Evolutionary conservation across 2,113 vertebrate species (phyloP).

Genomic region (Lonchura striata): DNA sequence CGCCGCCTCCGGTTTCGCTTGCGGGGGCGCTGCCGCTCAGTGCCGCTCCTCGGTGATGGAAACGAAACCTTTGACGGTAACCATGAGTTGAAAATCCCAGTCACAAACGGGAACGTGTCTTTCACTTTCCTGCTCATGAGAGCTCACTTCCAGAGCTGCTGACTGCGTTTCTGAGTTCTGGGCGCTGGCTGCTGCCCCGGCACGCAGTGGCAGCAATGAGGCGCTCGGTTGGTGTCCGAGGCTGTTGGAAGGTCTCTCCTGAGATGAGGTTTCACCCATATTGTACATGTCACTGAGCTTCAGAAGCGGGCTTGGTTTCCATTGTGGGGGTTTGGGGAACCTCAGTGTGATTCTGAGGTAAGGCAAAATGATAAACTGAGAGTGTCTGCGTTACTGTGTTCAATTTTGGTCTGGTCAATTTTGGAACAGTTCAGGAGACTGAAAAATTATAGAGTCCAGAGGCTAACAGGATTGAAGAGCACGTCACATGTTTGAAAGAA

Average conservation of each 20-base stretch:
- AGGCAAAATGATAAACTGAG: background rate
- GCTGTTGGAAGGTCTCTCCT: background rate
- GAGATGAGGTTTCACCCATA: background rate
- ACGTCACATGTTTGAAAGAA: background rate
- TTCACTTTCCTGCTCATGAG: background rate
- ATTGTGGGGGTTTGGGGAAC: background rate
- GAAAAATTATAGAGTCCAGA: background rate
- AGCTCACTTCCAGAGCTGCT: background rate
- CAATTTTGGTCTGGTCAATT: background rate
- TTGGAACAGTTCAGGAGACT: background rate
- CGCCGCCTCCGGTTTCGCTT: constrained; percentile 74
- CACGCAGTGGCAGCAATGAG: rapidly evolving
- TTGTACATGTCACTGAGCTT: background rate
- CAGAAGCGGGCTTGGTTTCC: background rate
- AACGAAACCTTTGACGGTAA: background rate
- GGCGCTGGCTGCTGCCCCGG: background rate
- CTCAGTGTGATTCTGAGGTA: background rate
- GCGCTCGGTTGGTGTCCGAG: rapidly evolving
- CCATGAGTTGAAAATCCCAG: rapidly evolving
- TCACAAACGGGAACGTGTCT: rapidly evolving
- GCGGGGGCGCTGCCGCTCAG: rapidly evolving
- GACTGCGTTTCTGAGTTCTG: rapidly evolving
- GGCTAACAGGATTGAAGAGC: background rate
- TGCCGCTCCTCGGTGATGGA: rapidly evolving
- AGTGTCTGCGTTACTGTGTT: background rate